Evolutionary conservation across 2,888 invertebrate species (phyloP).

Genomic region (Drosophila suboccidentalis): DNA sequence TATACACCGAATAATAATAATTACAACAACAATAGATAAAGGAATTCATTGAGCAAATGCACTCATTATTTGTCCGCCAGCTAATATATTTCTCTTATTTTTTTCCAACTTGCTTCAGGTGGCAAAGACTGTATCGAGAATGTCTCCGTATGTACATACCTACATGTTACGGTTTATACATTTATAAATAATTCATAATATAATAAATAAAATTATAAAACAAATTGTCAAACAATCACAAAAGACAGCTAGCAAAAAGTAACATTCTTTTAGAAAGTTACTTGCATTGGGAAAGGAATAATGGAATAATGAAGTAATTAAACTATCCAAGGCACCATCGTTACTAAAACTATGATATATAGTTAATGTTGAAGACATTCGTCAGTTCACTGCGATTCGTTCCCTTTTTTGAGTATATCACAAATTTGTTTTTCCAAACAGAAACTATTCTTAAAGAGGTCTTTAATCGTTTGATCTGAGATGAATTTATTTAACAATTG

Average conservation of each 20-base stretch:
- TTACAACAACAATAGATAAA: conserved; percentile 19
- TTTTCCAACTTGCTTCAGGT: conserved; percentile 6
- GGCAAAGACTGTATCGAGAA: conserved; percentile 9
- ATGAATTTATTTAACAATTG: not conserved
- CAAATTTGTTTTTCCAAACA: too few species aligned
- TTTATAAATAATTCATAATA: conserved; percentile 38
- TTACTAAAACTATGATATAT: not conserved
- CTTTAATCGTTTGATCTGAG: not conserved
- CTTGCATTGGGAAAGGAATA: not conserved
- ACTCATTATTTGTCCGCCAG: conserved; percentile 19
- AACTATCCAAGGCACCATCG: not conserved
- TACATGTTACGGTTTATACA: conserved; percentile 38
- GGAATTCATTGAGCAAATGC: conserved; percentile 3
- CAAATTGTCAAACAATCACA: not conserved
- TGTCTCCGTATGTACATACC: conserved; percentile 17
- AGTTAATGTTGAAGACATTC: not conserved
- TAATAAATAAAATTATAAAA: conserved; percentile 31
- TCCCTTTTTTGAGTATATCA: not conserved
- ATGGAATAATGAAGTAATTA: too few species aligned
- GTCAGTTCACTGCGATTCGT: not conserved
- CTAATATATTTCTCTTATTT: conserved; percentile 5
- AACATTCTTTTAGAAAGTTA: not conserved
- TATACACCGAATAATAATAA: conserved; percentile 1
- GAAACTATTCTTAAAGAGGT: too few species aligned
- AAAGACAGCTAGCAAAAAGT: not conserved